Base-by-base conservation (phyloP, 2,888 invertebrate genomes). In the Nomada lathburiana region DNA sequence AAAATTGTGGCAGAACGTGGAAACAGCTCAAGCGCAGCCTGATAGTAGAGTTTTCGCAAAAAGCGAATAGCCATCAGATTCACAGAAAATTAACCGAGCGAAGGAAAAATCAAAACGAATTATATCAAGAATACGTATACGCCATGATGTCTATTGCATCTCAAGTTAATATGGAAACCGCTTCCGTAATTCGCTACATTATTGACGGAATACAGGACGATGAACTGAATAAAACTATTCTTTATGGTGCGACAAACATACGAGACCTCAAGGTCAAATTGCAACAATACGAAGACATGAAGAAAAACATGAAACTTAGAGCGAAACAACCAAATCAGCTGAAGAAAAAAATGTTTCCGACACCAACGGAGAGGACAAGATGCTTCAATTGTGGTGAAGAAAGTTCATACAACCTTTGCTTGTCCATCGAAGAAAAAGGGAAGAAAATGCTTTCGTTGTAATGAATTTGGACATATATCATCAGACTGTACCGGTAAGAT, bases 221-320 rank as follows among this genome's bases (percentile, higher is more conserved):
- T 18, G 79, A 78, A 16, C 52, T 26, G 0, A 76, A 78, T 44
- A 82, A 84, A 44, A 26, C 50, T 5, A 64, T 83, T 18, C 42
- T 83, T 20, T 83, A 83, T n/a, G 79, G 81, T 7, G 84, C 84
- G 1, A 70, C 11, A 5, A 76, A 13, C 55, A 73, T 85, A 0
- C 64, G 67, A 1, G 77, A 86, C 11, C 26, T 86, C 23, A 86
- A 85, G 42, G 55, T 42, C 11, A 86, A 75, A 50, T 75, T 86
- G 11, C 42, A 47, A n/a, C 13, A 13, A 0, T 76, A 65, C 47
- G 70, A 76, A 52, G 52, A n/a, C 7, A 70, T 70, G 60, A 85
- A 70, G 69, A 70, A 71, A 2, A 79, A 76, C 50, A 72, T 74
- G 44, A 78, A 42, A 36, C 18, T 16, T 11, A 50, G 73, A 59